These are phyloP conservation scores for Vulpes vulpes DNA, from an alignment of 2,113 vertebrate species.

Conservation along the genomic window DNA sequence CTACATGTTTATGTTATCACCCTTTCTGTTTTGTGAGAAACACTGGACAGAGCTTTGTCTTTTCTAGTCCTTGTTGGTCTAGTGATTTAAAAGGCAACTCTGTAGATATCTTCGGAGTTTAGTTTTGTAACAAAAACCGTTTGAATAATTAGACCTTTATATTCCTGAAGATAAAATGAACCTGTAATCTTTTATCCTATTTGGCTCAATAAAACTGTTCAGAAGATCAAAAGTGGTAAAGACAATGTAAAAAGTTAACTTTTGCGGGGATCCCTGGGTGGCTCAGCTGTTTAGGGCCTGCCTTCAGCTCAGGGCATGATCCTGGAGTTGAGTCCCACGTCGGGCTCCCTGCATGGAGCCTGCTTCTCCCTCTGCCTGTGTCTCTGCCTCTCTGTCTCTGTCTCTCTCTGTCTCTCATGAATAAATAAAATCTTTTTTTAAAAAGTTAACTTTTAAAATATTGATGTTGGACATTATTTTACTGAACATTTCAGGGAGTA, in stretches of 20 bases:
- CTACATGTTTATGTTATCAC: slow-evolving; percentile 88
- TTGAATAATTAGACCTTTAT: slow-evolving; percentile 91
- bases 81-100: slow-evolving; percentile 88
- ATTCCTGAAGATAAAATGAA: slow-evolving; percentile 90
- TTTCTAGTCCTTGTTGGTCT: slow-evolving; percentile 92
- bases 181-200: slow-evolving; percentile 85
- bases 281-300: too few species aligned
- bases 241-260: slow-evolving; percentile 53
- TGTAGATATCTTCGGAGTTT: slow-evolving; percentile 89
- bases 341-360: too few species aligned
- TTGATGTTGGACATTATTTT: slow-evolving; percentile 87
- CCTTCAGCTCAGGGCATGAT: too few species aligned
- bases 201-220: slow-evolving; percentile 88
- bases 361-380: too few species aligned
- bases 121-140: slow-evolving; percentile 89
- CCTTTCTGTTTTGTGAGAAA: slow-evolving; percentile 91
- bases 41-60: slow-evolving; percentile 92
- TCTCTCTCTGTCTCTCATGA: too few species aligned
- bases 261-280: too few species aligned
- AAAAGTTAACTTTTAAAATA: background rate
- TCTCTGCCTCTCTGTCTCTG: too few species aligned
- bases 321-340: too few species aligned
- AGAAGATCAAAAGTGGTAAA: slow-evolving; percentile 83
- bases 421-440: too few species aligned
- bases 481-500: slow-evolving; percentile 88